phyloP scores from a whole-genome alignment of 2,113 vertebrate genomes.

The Columbina picui region DNA sequence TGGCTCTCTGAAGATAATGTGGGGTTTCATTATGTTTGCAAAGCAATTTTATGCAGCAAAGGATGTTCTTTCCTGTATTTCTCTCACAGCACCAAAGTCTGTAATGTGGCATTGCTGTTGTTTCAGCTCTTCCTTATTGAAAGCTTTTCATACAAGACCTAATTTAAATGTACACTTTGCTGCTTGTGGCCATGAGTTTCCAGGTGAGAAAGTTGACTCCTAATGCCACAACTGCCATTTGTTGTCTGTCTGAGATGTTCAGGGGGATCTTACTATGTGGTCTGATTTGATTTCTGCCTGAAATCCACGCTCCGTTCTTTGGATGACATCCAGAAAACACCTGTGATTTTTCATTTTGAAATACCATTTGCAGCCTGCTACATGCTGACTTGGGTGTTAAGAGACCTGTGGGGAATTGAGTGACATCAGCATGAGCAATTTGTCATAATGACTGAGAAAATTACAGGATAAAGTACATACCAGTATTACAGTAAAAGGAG shows the following conservation, averaged over 20 bases:
- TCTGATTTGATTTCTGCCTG: conserved; percentile 36
- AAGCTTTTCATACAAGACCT: background rate
- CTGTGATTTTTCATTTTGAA: conserved; percentile 53
- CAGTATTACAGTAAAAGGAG: background rate
- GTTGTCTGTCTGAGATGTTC: conserved; percentile 3
- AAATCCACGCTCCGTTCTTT: background rate
- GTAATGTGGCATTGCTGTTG: background rate
- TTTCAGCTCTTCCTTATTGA: background rate
- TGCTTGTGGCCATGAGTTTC: background rate
- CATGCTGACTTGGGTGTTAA: background rate
- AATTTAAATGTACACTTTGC: background rate
- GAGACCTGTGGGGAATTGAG: conserved; percentile 11
- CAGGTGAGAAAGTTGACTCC: background rate
- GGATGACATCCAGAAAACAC: conserved; percentile 33
- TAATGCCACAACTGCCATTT: background rate
- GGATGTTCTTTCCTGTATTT: background rate
- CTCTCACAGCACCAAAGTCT: background rate
- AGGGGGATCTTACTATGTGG: background rate
- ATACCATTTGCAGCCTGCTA: conserved; percentile 11
- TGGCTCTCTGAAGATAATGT: background rate
- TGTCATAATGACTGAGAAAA: conserved; percentile 21
- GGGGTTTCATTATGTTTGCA: background rate
- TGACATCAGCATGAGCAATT: conserved; percentile 20
- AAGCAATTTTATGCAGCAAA: background rate
- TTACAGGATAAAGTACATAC: background rate